Percentiles rank a stretch among this genome's conserved stretches.
Conservation (phyloP, 2,888 invertebrate genomes). For the Coronaproctus castanopsis region DNA sequence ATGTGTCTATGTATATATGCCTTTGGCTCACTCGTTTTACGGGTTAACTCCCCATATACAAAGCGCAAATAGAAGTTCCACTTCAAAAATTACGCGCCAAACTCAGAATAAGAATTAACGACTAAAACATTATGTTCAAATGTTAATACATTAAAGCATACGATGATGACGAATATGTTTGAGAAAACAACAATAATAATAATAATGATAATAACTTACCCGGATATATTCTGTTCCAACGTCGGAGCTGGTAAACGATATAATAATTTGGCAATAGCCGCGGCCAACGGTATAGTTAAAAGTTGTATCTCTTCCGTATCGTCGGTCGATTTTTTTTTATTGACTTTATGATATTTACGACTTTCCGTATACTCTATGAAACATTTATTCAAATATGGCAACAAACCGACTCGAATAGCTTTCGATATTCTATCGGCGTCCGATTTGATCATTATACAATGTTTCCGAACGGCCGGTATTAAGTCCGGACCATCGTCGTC, state of each 20-base stretch:
- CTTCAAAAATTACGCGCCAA: too few species aligned
- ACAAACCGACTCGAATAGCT: slow-evolving; percentile 43
- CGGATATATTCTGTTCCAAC: slow-evolving; percentile 54
- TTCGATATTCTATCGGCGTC: slow-evolving; percentile 56
- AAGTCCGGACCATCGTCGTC: slow-evolving; percentile 22
- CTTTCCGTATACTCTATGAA: slow-evolving; percentile 32
- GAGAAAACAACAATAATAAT: too few species aligned
- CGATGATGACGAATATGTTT: too few species aligned
- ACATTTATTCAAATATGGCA: slow-evolving; percentile 60
- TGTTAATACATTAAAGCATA: too few species aligned
- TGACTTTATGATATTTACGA: slow-evolving; percentile 45
- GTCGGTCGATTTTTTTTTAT: slow-evolving; percentile 41
- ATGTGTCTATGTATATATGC: too few species aligned
- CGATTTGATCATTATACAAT: slow-evolving; percentile 40
- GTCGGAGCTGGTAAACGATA: slow-evolving; percentile 62
- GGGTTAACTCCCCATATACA: too few species aligned
- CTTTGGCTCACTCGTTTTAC: too few species aligned
- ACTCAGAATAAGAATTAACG: too few species aligned
- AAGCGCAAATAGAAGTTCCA: too few species aligned
- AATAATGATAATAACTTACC: too few species aligned
- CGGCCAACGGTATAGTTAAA: slow-evolving; percentile 70
- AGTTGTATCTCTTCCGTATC: slow-evolving; percentile 81
- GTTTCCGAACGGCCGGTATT: slow-evolving; percentile 27
- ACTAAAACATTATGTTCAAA: too few species aligned
- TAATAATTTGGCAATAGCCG: slow-evolving; percentile 77